A percentile compares a stretch with the other conserved stretches of the same genome.
phyloP scores from a whole-genome alignment of 2,797 vertebrate species.

The Sebastes itinus region DNA sequence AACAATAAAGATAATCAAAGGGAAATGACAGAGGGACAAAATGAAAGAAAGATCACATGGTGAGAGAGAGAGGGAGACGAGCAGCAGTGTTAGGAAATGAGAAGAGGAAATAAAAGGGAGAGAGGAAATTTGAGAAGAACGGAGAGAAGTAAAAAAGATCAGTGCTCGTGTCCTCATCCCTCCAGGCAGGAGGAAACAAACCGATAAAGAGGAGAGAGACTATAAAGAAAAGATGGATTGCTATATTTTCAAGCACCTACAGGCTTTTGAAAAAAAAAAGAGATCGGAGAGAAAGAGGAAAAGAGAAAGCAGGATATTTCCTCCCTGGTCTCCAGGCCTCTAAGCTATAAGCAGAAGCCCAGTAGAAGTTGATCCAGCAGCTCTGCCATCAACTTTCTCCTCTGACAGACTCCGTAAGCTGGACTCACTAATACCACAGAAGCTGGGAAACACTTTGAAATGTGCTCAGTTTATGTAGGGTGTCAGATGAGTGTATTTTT shows the following conservation, averaged over 20 bases:
- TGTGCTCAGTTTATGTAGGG: not conserved
- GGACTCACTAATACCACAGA: not conserved
- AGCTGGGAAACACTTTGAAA: slow-evolving; percentile 6
- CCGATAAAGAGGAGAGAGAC: slow-evolving; percentile 21
- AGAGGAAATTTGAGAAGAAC: slow-evolving; percentile 9
- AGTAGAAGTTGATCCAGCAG: slow-evolving; percentile 16
- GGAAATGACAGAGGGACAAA: not conserved
- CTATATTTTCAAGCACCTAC: slow-evolving; percentile 35
- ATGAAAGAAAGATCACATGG: slow-evolving; percentile 15
- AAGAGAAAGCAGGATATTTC: slow-evolving; percentile 15
- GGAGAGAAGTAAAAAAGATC: slow-evolving; percentile 4
- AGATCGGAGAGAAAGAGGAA: not conserved
- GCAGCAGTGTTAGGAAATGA: not conserved
- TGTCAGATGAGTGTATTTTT: not conserved
- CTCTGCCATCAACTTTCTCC: not conserved
- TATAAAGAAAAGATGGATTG: slow-evolving; percentile 54
- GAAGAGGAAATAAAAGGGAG: slow-evolving; percentile 5
- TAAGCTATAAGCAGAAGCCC: slow-evolving; percentile 2
- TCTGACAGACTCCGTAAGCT: not conserved
- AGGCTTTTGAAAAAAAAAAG: slow-evolving; percentile 5
- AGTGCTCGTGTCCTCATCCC: slow-evolving; percentile 19
- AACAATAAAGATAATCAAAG: not conserved
- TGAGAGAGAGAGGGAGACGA: not conserved
- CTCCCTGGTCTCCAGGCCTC: not conserved
- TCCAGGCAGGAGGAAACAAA: slow-evolving; percentile 38